Percentiles rank a stretch among this genome's conserved stretches.
phyloP scores from a whole-genome alignment of 2,888 invertebrate species.

The Tachina grossa region DNA sequence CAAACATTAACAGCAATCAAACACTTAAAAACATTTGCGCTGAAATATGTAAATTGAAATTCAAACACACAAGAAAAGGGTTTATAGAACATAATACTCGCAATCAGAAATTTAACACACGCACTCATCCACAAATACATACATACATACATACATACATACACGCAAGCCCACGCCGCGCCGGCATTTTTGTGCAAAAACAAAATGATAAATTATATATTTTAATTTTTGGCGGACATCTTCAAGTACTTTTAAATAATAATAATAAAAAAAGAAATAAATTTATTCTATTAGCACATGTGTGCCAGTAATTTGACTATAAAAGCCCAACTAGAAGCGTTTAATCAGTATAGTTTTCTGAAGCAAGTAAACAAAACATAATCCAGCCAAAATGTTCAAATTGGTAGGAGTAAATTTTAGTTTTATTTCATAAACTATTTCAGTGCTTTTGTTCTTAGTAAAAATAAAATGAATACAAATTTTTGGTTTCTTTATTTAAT shows the following conservation, averaged over 20 bases:
- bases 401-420: constrained; percentile 72
- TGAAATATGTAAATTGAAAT: background rate
- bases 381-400: constrained; percentile 78
- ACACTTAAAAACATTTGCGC: background rate
- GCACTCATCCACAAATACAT: background rate
- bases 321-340: constrained; percentile 73
- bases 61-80: constrained; percentile 27
- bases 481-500: constrained; percentile 8
- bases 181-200: constrained; percentile 6
- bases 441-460: constrained; percentile 5
- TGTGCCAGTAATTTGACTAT: constrained; percentile 73
- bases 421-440: constrained; percentile 22
- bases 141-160: background rate
- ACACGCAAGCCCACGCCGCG: background rate
- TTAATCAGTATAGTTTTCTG: constrained; percentile 50
- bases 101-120: background rate
- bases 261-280: constrained; percentile 3
- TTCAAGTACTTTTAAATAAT: constrained; percentile 44
- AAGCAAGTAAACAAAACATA: constrained; percentile 63
- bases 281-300: constrained; percentile 43
- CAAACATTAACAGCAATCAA: background rate
- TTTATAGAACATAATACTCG: constrained; percentile 45
- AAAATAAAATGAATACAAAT: constrained; percentile 7
- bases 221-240: constrained; percentile 72
- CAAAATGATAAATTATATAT: constrained; percentile 38